phyloP scores from a whole-genome alignment of 2,113 vertebrate species.

The Chrysemys picta region DNA sequence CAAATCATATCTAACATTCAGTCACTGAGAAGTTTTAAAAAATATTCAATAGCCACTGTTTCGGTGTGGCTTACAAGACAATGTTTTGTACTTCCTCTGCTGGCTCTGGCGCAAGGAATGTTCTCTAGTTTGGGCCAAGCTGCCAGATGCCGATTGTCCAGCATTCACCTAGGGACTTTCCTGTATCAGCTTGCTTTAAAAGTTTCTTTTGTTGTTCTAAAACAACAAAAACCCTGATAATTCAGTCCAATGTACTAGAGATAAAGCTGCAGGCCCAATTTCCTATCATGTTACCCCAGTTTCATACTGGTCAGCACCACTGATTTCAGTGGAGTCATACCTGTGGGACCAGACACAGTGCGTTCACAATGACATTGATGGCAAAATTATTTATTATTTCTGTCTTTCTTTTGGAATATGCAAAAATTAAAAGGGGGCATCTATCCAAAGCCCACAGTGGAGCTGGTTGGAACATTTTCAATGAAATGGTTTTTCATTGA shows the following conservation, averaged over 20 bases:
- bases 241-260: neutral
- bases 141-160: slow-evolving; percentile 24
- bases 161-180: slow-evolving; percentile 9
- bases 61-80: neutral
- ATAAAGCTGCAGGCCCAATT: neutral
- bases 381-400: neutral
- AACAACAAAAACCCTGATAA: neutral
- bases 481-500: neutral
- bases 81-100: slow-evolving; percentile 21
- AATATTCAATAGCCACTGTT: slow-evolving; percentile 13
- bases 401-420: neutral
- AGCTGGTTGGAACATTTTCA: neutral
- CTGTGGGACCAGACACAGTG: neutral
- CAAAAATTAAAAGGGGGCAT: neutral
- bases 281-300: neutral
- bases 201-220: neutral
- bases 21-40: neutral
- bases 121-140: slow-evolving; percentile 43
- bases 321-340: neutral
- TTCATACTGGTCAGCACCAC: neutral
- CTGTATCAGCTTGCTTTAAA: slow-evolving; percentile 36
- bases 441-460: neutral
- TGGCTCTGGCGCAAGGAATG: slow-evolving; percentile 30
- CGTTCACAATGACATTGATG: neutral
- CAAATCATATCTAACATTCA: neutral